These are phyloP conservation scores for Hypena proboscidalis DNA, from an alignment of 2,888 invertebrate genomes.

Conservation along the genomic window DNA sequence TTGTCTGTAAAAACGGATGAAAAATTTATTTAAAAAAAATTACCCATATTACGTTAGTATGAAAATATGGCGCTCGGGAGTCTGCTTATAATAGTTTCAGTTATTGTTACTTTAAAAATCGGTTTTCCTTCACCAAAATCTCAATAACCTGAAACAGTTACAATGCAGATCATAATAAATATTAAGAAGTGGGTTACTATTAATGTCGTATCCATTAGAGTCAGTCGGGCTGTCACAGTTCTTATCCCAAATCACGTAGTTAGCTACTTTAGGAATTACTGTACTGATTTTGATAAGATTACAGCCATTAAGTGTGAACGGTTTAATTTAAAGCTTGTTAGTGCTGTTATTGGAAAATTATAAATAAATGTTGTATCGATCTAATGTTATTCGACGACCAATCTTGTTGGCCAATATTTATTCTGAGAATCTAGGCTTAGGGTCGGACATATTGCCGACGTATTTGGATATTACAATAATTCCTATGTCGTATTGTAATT, in stretches of 20 bases:
- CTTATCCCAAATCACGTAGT: conserved; percentile 25
- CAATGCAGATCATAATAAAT: conserved; percentile 4
- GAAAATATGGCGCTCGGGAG: too few species aligned
- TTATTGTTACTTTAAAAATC: too few species aligned
- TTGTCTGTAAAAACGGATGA: too few species aligned
- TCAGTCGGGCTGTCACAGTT: conserved; percentile 19
- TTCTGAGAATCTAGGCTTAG: too few species aligned
- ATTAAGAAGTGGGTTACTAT: conserved; percentile 5
- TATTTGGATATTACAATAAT: too few species aligned
- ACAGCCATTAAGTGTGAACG: conserved; percentile 31
- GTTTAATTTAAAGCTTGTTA: conserved; percentile 36
- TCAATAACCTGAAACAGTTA: conserved; percentile 2
- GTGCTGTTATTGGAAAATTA: conserved; percentile 24
- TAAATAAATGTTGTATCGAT: conserved; percentile 6
- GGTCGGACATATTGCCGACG: too few species aligned
- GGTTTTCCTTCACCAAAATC: not conserved
- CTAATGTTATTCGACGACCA: not conserved
- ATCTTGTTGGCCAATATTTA: too few species aligned
- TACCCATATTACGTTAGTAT: too few species aligned
- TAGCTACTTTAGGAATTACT: conserved; percentile 28
- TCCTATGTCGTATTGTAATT: too few species aligned
- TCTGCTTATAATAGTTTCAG: too few species aligned
- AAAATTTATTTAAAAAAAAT: too few species aligned
- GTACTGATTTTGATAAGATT: conserved; percentile 36
- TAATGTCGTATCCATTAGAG: conserved; percentile 8